phyloP scores from a whole-genome alignment of 2,888 invertebrate species.

The Platerodrilus igneus region DNA sequence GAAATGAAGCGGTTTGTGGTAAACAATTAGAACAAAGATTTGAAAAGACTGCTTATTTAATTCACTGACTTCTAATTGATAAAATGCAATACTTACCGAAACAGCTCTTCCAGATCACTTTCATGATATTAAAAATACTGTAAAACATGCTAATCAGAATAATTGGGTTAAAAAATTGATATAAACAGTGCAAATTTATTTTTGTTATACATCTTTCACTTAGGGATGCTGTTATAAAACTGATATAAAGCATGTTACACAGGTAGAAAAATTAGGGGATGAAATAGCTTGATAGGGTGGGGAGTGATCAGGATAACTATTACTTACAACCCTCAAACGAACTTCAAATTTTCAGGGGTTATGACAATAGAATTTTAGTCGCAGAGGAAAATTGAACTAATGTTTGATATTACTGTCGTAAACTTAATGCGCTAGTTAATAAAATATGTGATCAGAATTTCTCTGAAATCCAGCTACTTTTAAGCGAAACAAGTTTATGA shows the following conservation, averaged over 20 bases:
- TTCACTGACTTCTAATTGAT: neutral
- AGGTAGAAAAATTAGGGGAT: constrained; percentile 35
- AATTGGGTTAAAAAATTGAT: too few relatives aligned
- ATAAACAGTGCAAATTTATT: too few relatives aligned
- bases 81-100: constrained; percentile 31
- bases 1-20: constrained; percentile 28
- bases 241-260: constrained; percentile 29
- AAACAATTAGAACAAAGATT: constrained; percentile 27
- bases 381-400: constrained; percentile 40
- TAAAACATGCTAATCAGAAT: too few relatives aligned
- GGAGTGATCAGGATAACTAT: constrained; percentile 32
- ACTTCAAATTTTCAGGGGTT: constrained; percentile 32
- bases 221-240: constrained; percentile 30
- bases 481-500: too few relatives aligned
- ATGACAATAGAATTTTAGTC: constrained; percentile 35
- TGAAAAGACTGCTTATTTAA: constrained; percentile 8
- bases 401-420: constrained; percentile 36
- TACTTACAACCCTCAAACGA: constrained; percentile 33
- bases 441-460: too few relatives aligned
- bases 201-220: constrained; percentile 1
- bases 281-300: constrained; percentile 28
- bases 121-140: constrained; percentile 38
- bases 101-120: constrained; percentile 35
- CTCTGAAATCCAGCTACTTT: too few relatives aligned
- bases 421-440: too few relatives aligned